These are phyloP conservation scores for Cheilosia urbana DNA, from an alignment of 2,888 invertebrate genomes.

Conservation along the genomic window DNA sequence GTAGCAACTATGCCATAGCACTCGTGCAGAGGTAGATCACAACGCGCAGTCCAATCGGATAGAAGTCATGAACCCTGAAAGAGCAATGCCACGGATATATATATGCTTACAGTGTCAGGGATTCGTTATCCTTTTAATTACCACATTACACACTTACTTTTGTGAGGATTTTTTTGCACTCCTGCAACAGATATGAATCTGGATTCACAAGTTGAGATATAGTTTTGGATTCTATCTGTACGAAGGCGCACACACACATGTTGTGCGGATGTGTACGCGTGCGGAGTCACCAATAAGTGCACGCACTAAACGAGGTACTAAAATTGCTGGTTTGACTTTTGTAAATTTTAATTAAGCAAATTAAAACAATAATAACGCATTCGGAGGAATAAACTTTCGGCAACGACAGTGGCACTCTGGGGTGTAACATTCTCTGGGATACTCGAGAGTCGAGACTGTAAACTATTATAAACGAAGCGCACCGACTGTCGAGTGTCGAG, in stretches of 20 bases:
- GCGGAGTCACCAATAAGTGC: not conserved
- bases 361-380: constrained; percentile 51
- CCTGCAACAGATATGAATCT: constrained; percentile 38
- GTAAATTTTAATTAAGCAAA: constrained; percentile 73
- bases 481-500: not conserved
- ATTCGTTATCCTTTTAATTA: constrained; percentile 66
- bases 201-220: constrained; percentile 41
- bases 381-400: constrained; percentile 6
- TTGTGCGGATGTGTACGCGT: not conserved
- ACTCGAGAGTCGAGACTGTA: constrained; percentile 1
- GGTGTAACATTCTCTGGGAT: constrained; percentile 7
- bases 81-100: constrained; percentile 28
- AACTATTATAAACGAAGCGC: constrained; percentile 15
- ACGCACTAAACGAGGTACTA: constrained; percentile 1
- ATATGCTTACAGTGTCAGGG: constrained; percentile 15
- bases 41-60: constrained; percentile 37
- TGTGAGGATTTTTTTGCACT: constrained; percentile 40
- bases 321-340: constrained; percentile 65
- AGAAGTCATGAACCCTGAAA: constrained; percentile 55
- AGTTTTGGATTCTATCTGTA: constrained; percentile 19
- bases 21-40: constrained; percentile 21
- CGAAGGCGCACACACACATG: not conserved
- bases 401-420: constrained; percentile 18
- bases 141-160: constrained; percentile 45
- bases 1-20: not conserved